A percentile compares a stretch with the other conserved stretches of the same genome.
Evolutionary conservation across 2,113 vertebrate species (phyloP).

Genomic region (Corythornis vintsioides): DNA sequence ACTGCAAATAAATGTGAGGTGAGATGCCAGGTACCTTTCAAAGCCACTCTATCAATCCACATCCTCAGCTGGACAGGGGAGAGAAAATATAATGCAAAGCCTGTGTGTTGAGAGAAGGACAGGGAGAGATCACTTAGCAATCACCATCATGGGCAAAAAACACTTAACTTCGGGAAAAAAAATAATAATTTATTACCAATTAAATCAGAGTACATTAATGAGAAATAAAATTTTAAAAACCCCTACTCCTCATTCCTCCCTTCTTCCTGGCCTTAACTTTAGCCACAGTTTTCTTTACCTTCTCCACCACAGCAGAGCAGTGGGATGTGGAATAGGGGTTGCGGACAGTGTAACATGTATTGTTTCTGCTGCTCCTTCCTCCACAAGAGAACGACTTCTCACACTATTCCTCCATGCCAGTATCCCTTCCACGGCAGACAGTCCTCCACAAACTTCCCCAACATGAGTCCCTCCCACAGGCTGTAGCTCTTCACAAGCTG

Average conservation of each 20-base stretch:
- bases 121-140: not conserved
- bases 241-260: not conserved
- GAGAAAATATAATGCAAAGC: not conserved
- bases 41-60: not conserved
- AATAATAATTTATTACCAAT: not conserved
- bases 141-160: not conserved
- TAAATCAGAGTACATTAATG: not conserved
- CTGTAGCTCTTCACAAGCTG: not conserved
- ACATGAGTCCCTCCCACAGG: not conserved
- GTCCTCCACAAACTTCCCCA: not conserved
- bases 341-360: no score
- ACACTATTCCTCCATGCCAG: not conserved
- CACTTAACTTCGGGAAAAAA: not conserved
- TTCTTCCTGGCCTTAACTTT: not conserved
- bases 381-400: not conserved
- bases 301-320: not conserved
- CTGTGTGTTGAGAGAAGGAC: not conserved
- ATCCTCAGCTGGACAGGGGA: not conserved
- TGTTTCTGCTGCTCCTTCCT: not conserved
- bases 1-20: not conserved
- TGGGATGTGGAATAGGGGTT: not conserved
- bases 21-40: not conserved
- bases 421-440: not conserved
- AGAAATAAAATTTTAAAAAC: not conserved
- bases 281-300: not conserved